These are phyloP conservation scores for Actinernus sp. DNA, from an alignment of 92 coral and sea anemone genomes.

Conservation along the genomic window DNA sequence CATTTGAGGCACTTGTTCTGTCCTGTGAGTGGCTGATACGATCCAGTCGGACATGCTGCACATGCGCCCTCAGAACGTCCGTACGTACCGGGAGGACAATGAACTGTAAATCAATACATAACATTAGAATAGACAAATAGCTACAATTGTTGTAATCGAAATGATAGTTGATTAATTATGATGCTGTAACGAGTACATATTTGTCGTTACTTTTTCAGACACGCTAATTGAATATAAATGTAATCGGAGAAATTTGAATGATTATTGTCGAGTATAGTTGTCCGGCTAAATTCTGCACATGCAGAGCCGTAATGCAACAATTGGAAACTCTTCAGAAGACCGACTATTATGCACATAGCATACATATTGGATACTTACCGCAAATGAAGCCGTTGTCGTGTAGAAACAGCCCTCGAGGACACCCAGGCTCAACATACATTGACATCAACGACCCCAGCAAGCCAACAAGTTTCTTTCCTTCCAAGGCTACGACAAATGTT, in stretches of 20 bases:
- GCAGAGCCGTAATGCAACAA: background rate
- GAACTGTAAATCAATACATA: background rate
- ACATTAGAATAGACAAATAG: no score
- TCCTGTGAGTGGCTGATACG: conserved; percentile 24
- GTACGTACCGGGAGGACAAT: conserved; percentile 38
- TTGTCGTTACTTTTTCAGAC: no score
- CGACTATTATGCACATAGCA: background rate
- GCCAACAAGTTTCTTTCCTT: conserved; percentile 2
- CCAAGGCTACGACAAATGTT: background rate
- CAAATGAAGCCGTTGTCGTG: conserved; percentile 30
- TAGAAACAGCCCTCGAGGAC: conserved; percentile 25
- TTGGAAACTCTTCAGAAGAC: background rate
- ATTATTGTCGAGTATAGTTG: no score
- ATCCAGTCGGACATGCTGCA: conserved; percentile 18
- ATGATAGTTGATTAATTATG: no score
- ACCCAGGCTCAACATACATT: conserved; percentile 15
- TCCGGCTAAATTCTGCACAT: background rate
- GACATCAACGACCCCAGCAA: conserved; percentile 3
- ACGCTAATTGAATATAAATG: no score
- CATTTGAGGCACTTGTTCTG: conserved; percentile 15
- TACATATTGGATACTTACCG: conserved; percentile 12
- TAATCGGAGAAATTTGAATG: no score
- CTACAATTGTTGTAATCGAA: no score
- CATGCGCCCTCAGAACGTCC: conserved; percentile 19
- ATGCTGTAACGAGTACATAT: no score